A percentile compares a stretch with the other conserved stretches of the same genome.
phyloP scores from a whole-genome alignment of 1,140 invertebrate genomes.

The Archegozetes longisetosus region DNA sequence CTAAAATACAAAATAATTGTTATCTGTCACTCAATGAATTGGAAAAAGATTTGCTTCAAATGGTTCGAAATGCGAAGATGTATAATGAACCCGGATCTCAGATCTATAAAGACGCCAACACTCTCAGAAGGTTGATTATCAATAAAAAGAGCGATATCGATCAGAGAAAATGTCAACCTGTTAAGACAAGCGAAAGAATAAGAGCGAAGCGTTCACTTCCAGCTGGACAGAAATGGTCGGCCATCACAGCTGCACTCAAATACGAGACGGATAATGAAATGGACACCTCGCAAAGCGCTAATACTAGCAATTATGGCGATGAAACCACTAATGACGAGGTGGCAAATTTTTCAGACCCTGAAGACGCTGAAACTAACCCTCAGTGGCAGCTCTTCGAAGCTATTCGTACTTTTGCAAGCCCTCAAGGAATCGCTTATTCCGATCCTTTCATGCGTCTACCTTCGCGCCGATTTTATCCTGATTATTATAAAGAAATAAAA shows the following conservation, averaged over 20 bases:
- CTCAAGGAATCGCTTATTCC: slow-evolving; percentile 51
- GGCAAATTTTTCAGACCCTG: slow-evolving; percentile 23
- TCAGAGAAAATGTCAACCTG: slow-evolving; percentile 32
- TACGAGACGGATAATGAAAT: slow-evolving; percentile 38
- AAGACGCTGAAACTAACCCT: slow-evolving; percentile 40
- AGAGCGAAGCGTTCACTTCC: slow-evolving; percentile 20
- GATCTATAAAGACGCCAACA: slow-evolving; percentile 89
- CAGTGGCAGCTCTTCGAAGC: slow-evolving; percentile 63
- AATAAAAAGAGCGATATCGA: slow-evolving; percentile 47
- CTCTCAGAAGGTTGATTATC: slow-evolving; percentile 57
- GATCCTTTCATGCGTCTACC: slow-evolving; percentile 87
- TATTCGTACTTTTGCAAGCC: slow-evolving; percentile 46
- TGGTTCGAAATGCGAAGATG: slow-evolving; percentile 85
- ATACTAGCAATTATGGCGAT: slow-evolving; percentile 34
- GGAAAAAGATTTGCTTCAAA: slow-evolving; percentile 73
- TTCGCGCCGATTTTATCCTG: slow-evolving; percentile 63
- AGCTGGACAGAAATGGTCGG: slow-evolving; percentile 35
- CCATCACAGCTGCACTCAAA: slow-evolving; percentile 40
- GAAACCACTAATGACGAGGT: slow-evolving; percentile 25
- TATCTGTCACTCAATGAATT: slow-evolving; percentile 60
- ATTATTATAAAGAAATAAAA: slow-evolving; percentile 95
- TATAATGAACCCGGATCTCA: slow-evolving; percentile 93
- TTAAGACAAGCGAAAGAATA: slow-evolving; percentile 40
- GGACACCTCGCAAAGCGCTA: slow-evolving; percentile 33
- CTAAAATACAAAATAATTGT: slow-evolving; percentile 61